Evolutionary conservation across 2,888 invertebrate genomes (phyloP).

Genomic region (Tipula helvola): DNA sequence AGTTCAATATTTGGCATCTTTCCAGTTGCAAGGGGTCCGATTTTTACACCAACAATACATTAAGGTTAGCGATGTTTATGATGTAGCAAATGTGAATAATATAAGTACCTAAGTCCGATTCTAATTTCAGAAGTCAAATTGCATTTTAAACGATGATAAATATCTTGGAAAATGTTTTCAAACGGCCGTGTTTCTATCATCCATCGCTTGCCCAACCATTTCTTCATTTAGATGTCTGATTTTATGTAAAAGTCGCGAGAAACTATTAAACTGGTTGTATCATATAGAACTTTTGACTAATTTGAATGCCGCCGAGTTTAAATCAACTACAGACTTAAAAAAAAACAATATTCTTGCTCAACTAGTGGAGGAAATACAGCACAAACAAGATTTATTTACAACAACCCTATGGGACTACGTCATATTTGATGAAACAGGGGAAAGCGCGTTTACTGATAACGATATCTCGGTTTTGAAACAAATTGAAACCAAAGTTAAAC

Average conservation of each 20-base stretch:
- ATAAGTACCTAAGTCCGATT: background rate
- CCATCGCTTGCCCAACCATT: background rate
- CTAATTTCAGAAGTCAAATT: background rate
- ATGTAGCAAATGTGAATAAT: background rate
- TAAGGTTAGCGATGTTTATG: background rate
- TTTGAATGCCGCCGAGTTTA: background rate
- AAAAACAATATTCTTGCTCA: background rate
- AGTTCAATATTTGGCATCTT: background rate
- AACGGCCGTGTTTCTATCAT: background rate
- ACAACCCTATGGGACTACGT: background rate
- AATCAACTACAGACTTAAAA: background rate
- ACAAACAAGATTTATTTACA: background rate
- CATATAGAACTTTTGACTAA: background rate
- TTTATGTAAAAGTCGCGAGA: background rate
- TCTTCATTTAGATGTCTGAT: background rate
- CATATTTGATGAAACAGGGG: background rate
- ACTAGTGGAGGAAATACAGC: background rate
- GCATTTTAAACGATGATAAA: background rate
- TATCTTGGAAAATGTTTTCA: slow-evolving; percentile 8
- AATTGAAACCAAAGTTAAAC: background rate
- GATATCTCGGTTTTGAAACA: background rate
- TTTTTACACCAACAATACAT: slow-evolving; percentile 6
- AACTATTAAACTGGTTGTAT: background rate
- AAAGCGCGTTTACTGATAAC: background rate
- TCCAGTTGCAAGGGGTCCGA: background rate